Percentiles rank a stretch among this genome's conserved stretches.
Evolutionary conservation across 2,888 invertebrate species (phyloP).

Genomic region (Drosophila conformis): DNA sequence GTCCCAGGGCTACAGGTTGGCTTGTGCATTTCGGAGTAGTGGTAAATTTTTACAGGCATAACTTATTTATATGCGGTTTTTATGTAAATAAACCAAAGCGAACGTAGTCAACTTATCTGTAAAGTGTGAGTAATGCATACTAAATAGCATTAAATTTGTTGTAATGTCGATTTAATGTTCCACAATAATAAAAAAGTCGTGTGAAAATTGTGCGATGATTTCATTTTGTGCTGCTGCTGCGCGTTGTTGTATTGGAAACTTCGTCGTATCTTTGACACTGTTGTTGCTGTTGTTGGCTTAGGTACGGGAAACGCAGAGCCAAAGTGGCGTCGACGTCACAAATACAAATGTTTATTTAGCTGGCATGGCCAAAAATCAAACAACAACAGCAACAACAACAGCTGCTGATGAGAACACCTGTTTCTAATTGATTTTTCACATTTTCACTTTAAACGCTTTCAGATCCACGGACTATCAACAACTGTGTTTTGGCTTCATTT

Average conservation of each 20-base stretch:
- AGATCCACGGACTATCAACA: slow-evolving; percentile 55
- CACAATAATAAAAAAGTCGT: slow-evolving; percentile 16
- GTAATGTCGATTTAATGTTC: slow-evolving; percentile 2
- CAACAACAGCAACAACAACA: slow-evolving; percentile 51
- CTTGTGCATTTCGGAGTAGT: slow-evolving; percentile 71
- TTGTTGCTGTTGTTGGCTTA: slow-evolving; percentile 57
- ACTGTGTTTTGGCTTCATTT: slow-evolving; percentile 70
- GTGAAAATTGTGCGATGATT: slow-evolving; percentile 80
- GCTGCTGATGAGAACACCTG: slow-evolving; percentile 70
- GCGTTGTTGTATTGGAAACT: slow-evolving; percentile 81
- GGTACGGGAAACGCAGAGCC: slow-evolving; percentile 56
- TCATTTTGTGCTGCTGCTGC: slow-evolving; percentile 76
- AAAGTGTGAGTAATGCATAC: slow-evolving; percentile 67
- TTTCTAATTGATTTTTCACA: slow-evolving; percentile 82
- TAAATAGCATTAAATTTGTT: background rate
- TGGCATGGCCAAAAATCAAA: slow-evolving; percentile 38
- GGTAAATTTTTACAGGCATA: slow-evolving; percentile 71
- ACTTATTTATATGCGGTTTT: slow-evolving; percentile 72
- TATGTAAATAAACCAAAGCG: slow-evolving; percentile 71
- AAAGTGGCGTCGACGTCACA: slow-evolving; percentile 63
- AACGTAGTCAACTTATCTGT: slow-evolving; percentile 59
- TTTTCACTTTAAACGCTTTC: slow-evolving; percentile 50
- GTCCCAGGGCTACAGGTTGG: slow-evolving; percentile 64
- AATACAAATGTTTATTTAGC: slow-evolving; percentile 65
- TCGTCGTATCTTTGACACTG: slow-evolving; percentile 67